Percentiles rank a stretch among this genome's conserved stretches.
phyloP scores from a whole-genome alignment of 53 echinoderm and acorn worm species.

The Hippasteria phrygiana region DNA sequence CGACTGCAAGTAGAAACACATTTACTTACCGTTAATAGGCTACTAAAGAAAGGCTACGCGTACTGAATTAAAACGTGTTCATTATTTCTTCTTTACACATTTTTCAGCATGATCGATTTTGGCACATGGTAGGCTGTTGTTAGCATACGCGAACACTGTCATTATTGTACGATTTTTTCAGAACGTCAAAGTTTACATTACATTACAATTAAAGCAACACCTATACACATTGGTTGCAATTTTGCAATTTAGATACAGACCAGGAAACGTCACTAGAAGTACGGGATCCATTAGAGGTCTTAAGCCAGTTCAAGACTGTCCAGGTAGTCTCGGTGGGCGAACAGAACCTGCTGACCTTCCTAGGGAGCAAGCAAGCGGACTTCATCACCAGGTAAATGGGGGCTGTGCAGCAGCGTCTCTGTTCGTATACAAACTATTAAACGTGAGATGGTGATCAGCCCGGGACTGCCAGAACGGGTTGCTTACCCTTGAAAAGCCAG shows the following conservation, averaged over 20 bases:
- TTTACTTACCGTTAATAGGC: too few species aligned
- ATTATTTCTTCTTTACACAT: too few species aligned
- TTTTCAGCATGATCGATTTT: too few species aligned
- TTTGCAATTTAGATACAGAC: background rate
- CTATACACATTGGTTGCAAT: background rate
- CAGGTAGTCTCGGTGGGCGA: background rate
- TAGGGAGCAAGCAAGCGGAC: background rate
- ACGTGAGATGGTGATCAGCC: background rate
- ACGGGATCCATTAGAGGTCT: conserved; percentile 18
- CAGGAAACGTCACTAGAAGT: background rate
- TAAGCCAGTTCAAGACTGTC: conserved; percentile 22
- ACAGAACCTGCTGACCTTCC: background rate
- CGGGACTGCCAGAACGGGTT: too few species aligned
- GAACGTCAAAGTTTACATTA: too few species aligned
- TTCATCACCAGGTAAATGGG: background rate
- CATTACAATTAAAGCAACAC: background rate
- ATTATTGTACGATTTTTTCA: too few species aligned
- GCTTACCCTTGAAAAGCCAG: too few species aligned
- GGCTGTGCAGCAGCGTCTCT: background rate
- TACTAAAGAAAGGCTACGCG: too few species aligned
- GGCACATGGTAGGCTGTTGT: too few species aligned
- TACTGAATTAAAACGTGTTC: too few species aligned
- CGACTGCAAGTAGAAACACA: too few species aligned
- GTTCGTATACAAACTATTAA: background rate
- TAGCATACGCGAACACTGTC: too few species aligned